Conservation (phyloP, 2,888 invertebrate genomes). For the Deilephila elpenor region DNA sequence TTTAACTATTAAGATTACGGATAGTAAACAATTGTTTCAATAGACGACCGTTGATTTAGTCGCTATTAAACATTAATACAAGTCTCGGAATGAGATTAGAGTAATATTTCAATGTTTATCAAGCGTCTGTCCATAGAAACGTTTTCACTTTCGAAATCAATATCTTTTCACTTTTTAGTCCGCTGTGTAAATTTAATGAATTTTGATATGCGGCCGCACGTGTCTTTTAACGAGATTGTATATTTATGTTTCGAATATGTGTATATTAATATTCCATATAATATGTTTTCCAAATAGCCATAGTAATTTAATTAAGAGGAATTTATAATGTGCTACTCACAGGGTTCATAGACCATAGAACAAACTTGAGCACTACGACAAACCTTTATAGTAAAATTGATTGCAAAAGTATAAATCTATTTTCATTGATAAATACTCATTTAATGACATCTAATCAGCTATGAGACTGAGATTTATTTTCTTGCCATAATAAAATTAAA, state of each 20-base stretch:
- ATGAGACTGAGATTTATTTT: too few species aligned
- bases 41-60: background rate
- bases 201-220: background rate
- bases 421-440: too few species aligned
- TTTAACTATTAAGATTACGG: slow-evolving; percentile 15
- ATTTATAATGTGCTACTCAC: too few species aligned
- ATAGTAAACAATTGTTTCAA: slow-evolving; percentile 7
- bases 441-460: too few species aligned
- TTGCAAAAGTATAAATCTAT: too few species aligned
- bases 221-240: background rate
- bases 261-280: background rate
- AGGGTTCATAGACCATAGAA: too few species aligned
- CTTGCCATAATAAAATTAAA: too few species aligned
- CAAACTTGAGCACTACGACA: too few species aligned
- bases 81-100: slow-evolving; percentile 3
- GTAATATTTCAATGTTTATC: slow-evolving; percentile 11
- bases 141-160: slow-evolving; percentile 26
- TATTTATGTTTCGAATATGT: background rate
- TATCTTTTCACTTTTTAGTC: slow-evolving; percentile 22
- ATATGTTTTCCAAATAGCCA: background rate
- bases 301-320: too few species aligned
- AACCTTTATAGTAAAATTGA: too few species aligned
- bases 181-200: background rate
- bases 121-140: background rate
- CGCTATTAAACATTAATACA: background rate